phyloP scores from a whole-genome alignment of 2,797 vertebrate genomes.

The Amphiprion clarkii region DNA sequence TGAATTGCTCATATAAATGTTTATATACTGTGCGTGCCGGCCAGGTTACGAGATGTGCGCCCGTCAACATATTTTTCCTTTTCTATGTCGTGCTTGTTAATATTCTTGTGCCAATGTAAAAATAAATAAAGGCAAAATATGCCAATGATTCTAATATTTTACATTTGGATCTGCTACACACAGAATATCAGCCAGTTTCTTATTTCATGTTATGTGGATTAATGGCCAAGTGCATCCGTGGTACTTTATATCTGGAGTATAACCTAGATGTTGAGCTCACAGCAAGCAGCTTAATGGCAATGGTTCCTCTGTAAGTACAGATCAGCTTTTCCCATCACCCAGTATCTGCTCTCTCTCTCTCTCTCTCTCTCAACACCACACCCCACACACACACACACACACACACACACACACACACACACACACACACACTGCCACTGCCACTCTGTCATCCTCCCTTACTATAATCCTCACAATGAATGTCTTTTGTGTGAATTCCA shows the following conservation, averaged over 20 bases:
- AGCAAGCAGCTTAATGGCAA: conserved; percentile 74
- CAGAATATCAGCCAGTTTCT: conserved; percentile 18
- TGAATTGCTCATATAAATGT: conserved; percentile 36
- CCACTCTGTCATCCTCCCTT: conserved; percentile 6
- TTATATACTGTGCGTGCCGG: conserved; percentile 21
- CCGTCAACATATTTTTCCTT: background rate
- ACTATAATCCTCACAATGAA: conserved; percentile 59
- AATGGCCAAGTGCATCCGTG: conserved; percentile 38
- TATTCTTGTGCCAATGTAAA: background rate
- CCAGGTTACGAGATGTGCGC: conserved; percentile 2
- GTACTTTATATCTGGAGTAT: conserved; percentile 37
- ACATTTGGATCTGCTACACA: conserved; percentile 1
- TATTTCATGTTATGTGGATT: conserved; percentile 46
- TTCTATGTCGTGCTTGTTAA: background rate
- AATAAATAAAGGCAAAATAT: background rate
- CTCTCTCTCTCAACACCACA: background rate
- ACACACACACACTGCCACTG: no score
- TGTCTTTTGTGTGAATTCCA: conserved; percentile 51
- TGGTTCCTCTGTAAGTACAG: conserved; percentile 60
- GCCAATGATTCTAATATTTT: conserved; percentile 11
- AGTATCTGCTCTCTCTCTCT: conserved; percentile 20
- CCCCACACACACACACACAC: no score
- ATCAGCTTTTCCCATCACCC: conserved; percentile 56
- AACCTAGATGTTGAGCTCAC: conserved; percentile 67
- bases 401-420: no score